phyloP scores from a whole-genome alignment of 2,113 vertebrate genomes.

The Toxotes chatareus region DNA sequence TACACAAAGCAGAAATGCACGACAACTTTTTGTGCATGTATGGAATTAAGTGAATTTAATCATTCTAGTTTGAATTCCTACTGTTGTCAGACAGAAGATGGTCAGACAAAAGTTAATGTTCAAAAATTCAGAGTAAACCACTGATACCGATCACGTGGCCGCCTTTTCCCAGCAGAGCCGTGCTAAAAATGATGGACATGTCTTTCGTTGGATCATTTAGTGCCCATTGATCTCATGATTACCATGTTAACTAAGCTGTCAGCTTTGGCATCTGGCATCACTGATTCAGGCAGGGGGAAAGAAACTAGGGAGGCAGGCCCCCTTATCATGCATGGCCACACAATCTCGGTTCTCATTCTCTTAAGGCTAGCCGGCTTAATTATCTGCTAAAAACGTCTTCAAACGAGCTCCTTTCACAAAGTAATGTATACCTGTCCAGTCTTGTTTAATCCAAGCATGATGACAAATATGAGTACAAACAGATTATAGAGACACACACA shows the following conservation, averaged over 20 bases:
- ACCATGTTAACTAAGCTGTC: slow-evolving; percentile 74
- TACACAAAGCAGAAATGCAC: background rate
- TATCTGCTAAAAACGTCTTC: slow-evolving; percentile 40
- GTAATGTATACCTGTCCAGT: slow-evolving; percentile 47
- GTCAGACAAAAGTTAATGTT: background rate
- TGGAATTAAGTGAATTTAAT: background rate
- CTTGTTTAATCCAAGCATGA: slow-evolving; percentile 29
- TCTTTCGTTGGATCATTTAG: slow-evolving; percentile 68
- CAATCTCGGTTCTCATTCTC: slow-evolving; percentile 40
- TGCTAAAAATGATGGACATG: slow-evolving; percentile 50
- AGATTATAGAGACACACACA: background rate
- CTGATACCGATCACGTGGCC: background rate
- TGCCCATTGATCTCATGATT: slow-evolving; percentile 75
- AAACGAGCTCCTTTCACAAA: slow-evolving; percentile 32
- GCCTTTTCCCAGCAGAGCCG: slow-evolving; percentile 30
- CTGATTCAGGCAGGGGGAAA: slow-evolving; percentile 42
- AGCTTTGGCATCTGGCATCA: slow-evolving; percentile 68
- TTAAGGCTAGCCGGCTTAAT: slow-evolving; percentile 56
- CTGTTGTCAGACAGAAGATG: background rate
- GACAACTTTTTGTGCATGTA: background rate
- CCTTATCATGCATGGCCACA: slow-evolving; percentile 68
- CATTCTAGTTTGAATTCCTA: background rate
- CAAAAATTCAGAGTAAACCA: background rate
- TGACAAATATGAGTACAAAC: slow-evolving; percentile 10
- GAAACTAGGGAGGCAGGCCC: slow-evolving; percentile 46